phyloP scores from a whole-genome alignment of 1,140 invertebrate species.

The Habropoda laboriosa region DNA sequence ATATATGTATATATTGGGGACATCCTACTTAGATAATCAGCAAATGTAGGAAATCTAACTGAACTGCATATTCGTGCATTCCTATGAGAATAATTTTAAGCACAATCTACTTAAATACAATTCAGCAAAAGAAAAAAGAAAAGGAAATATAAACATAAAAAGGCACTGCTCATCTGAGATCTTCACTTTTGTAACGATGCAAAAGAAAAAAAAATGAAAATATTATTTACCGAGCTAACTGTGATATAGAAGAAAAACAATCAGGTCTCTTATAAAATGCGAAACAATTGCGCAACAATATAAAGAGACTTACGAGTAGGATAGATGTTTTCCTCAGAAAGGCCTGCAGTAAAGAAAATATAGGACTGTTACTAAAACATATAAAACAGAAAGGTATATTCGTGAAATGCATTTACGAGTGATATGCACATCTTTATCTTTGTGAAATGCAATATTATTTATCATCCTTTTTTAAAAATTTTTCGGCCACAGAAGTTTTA shows the following conservation, averaged over 20 bases:
- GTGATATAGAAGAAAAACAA: slow-evolving; percentile 16
- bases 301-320: slow-evolving; percentile 78
- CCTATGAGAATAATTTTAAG: slow-evolving; percentile 59
- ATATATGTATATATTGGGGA: slow-evolving; percentile 36
- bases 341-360: slow-evolving; percentile 79
- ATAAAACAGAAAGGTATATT: slow-evolving; percentile 51
- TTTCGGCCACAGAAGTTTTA: slow-evolving; percentile 54
- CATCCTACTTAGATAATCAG: slow-evolving; percentile 25
- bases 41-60: slow-evolving; percentile 32
- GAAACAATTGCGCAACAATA: slow-evolving; percentile 52
- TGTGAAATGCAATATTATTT: slow-evolving; percentile 45
- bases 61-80: slow-evolving; percentile 59
- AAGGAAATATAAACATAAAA: slow-evolving; percentile 55
- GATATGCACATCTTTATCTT: slow-evolving; percentile 48
- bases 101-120: slow-evolving; percentile 56
- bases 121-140: slow-evolving; percentile 40
- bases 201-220: slow-evolving; percentile 9
- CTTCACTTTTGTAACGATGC: slow-evolving; percentile 30
- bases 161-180: slow-evolving; percentile 63
- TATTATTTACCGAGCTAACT: slow-evolving; percentile 15
- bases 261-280: slow-evolving; percentile 36
- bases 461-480: slow-evolving; percentile 67
- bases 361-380: slow-evolving; percentile 62
- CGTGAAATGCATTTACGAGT: slow-evolving; percentile 52
- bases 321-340: slow-evolving; percentile 81